phyloP scores from a whole-genome alignment of 2,113 vertebrate genomes.

The Brachirus orientalis region DNA sequence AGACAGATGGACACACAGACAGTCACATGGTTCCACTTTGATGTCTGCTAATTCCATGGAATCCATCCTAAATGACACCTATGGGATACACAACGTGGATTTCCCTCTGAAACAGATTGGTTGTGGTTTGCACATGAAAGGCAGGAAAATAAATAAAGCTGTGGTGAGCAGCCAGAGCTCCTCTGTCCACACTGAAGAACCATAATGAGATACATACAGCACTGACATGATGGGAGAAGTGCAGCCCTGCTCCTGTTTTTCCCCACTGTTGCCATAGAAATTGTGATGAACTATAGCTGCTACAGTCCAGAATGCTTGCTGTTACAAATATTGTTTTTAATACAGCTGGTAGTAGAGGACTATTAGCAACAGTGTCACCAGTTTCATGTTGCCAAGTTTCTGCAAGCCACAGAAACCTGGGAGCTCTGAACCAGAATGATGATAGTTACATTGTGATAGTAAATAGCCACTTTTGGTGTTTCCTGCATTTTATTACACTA shows the following conservation, averaged over 20 bases:
- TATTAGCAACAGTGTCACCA: conserved; percentile 5
- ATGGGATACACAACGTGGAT: conserved; percentile 74
- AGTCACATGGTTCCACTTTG: conserved; percentile 76
- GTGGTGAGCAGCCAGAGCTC: conserved; percentile 69
- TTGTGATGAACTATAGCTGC: conserved; percentile 43
- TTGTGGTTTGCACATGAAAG: conserved; percentile 80
- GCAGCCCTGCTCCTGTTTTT: conserved; percentile 64
- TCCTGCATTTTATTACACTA: too few species aligned
- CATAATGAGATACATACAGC: conserved; percentile 74
- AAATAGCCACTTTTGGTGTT: too few species aligned
- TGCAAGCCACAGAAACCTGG: too few species aligned
- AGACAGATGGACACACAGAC: conserved; percentile 61
- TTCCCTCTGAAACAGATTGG: conserved; percentile 78
- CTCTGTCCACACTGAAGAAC: conserved; percentile 71
- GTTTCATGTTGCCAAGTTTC: too few species aligned
- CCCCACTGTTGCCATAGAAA: conserved; percentile 53
- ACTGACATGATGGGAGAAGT: conserved; percentile 55
- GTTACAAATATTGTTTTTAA: conserved; percentile 19
- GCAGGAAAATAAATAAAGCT: conserved; percentile 81
- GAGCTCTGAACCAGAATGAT: too few species aligned
- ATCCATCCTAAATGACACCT: conserved; percentile 82
- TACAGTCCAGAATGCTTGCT: conserved; percentile 27
- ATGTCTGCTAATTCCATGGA: conserved; percentile 77
- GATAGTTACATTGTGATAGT: too few species aligned
- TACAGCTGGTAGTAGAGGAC: conserved; percentile 12